Base-by-base conservation (phyloP, 2,888 invertebrate genomes). In the Trypoxylon attenuatum region DNA sequence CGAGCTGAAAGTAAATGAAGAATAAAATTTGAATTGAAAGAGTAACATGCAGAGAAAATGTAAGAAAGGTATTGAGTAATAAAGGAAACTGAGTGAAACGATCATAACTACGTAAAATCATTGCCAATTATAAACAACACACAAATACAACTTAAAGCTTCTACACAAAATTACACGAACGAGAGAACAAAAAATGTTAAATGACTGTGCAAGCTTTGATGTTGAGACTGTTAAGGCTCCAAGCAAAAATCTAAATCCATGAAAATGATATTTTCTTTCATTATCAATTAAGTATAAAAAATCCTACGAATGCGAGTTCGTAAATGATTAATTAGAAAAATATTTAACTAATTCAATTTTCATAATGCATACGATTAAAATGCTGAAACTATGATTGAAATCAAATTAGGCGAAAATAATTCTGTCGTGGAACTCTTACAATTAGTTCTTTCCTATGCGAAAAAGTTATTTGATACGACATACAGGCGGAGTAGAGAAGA, bases 1-100 rank as follows among this genome's bases (percentile, higher is more conserved):
- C 33, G 23, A 45, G 23, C 22, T 33, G 19, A 18, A 33, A 10
- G 25, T n/a, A 25, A 21, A 46, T 16, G 13, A 46, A 46, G 23
- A 8, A 6, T 43, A n/a, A 29, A 18, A 18, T 33, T 33, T 6
- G 5, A 5, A 38, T 19, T 47, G 42, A 57, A 19, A 33, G 27
- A 61, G 27, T 45, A 18, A 15, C 66, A 67, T 67, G 66, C 64
- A 58, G 21, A 45, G 10, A 47, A 22, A 43, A 0, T 45, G 22
- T 2, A 43, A 57, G 5, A 38, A 25, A 1, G 43, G 41, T 15
- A 45, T 45, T 23, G 15, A 45, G 8, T 22, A 4, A 45, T 15
- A 23, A 15, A 45, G 15, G 23, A 15, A 46, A 25, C 8, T 25
- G 16, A 25, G 22, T 16, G 29, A 18, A 47, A 27, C 5, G 16